Evolutionary conservation across 2,888 invertebrate species (phyloP), one percentile per base, ranked within the genome.

Genomic region (Ochropleura leucogaster): DNA sequence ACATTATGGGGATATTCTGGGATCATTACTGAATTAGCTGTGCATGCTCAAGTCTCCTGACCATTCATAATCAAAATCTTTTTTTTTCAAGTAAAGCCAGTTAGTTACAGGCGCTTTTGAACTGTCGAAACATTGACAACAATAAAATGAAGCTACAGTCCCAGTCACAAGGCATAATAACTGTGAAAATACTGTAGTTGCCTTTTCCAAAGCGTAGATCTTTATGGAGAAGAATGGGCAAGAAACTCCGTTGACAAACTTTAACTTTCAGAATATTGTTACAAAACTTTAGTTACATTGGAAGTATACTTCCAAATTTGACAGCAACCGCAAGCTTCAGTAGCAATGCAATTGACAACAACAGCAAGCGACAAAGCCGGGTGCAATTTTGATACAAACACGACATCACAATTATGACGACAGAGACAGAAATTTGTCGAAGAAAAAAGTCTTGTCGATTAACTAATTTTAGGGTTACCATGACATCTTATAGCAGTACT

Each of bases 1-100:
- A 44, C n/a, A 40, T 40, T 20, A 20, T 40, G 20, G 70, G 30
- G 44, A 51, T 59, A 71, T 78, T 68, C 72, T 85, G 68, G 73
- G 60, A 55, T 71, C 10, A 59, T 49, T 20, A 64, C 4, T 46
- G 14, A 14, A 9, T 40, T 16, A 5, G n/a, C 18, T 20, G 12
- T 51, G 16, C 10, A 42, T n/a, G 40, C 40, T 72, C 57, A 60
- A 69, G 8, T 59, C 8, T 20, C 49, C 7, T 57, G 40, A 30
- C 57, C 1, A 79, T 30, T 30, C 30, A 30, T 2, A 30, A 30
- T 30, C n/a, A 30, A 30, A 30, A 30, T 30, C 3, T 3, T 2
- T 30, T 30, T 30, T 2, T 30, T 30, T 30, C 30, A 30, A 30
- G 30, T 30, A 30, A n/a, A 3, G 30, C 30, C 30, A 30, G 30